Evolutionary conservation across 2,888 invertebrate species (phyloP).

Genomic region (Aspidiotus rigidus): DNA sequence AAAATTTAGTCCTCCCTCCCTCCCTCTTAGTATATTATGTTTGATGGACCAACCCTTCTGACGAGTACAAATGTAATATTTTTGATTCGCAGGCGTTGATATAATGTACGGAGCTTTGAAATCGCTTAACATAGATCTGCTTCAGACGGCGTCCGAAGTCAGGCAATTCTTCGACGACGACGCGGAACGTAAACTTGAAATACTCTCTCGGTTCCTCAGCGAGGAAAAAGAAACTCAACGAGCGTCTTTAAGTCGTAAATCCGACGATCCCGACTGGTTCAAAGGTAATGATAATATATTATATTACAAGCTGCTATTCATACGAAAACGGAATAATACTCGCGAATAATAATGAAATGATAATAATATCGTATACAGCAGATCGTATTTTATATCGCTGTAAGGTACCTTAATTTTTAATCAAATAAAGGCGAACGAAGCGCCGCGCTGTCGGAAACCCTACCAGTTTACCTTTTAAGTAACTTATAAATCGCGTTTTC

Average conservation of each 20-base stretch:
- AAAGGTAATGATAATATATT: conserved; percentile 46
- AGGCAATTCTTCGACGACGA: conserved; percentile 65
- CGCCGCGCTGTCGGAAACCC: too few species aligned
- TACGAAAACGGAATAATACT: too few species aligned
- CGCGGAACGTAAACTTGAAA: conserved; percentile 50
- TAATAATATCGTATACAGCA: too few species aligned
- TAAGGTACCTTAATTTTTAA: too few species aligned
- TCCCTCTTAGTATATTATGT: too few species aligned
- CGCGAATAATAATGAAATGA: too few species aligned
- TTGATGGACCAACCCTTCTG: too few species aligned
- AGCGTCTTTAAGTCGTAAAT: conserved; percentile 51
- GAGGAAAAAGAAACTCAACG: conserved; percentile 46
- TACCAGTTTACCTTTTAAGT: too few species aligned
- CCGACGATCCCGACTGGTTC: conserved; percentile 73
- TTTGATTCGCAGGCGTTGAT: conserved; percentile 53
- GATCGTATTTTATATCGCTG: too few species aligned
- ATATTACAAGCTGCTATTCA: background rate
- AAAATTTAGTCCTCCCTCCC: too few species aligned
- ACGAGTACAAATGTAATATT: background rate
- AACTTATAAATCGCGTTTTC: background rate
- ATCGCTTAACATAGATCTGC: conserved; percentile 57
- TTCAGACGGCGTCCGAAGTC: conserved; percentile 61
- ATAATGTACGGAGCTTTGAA: conserved; percentile 60
- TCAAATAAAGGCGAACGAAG: too few species aligned
- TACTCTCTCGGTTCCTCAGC: conserved; percentile 45